Evolutionary conservation across 2,888 invertebrate species (phyloP), one percentile per base, ranked within the genome.

Genomic region (Ditula angustiorana): DNA sequence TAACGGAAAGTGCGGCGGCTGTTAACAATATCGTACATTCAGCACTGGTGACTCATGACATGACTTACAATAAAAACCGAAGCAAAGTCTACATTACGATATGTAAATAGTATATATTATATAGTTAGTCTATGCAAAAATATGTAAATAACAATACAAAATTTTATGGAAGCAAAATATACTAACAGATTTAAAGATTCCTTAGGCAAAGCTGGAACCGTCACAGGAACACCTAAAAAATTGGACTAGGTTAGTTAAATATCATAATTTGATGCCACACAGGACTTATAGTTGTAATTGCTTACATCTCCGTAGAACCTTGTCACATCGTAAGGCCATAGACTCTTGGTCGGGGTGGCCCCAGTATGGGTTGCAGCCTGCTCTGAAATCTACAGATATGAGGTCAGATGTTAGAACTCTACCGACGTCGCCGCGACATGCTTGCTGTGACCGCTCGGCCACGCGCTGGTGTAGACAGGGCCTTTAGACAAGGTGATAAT

Each of bases 361-460:
- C 88, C 84, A 86, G 69, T 92, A 92, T 0, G 89, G 90, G 67
- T 92, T 92, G 72, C 92, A 92, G 41, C 92, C 92, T 0, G 91
- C 92, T 68, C 92, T 81, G 76, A 92, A 91, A 83, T 92, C 92
- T 92, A 53, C 26, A 21, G 21, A 52, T 55, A 62, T 60, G 1
- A n/a, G n/a, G 16, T 11, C 16, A 23, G 13, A 13, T n/a, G n/a
- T n/a, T 10, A 5, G 26, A 26, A 26, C 4, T 26, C 26, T 26
- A 26, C 5, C 4, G 5, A 26, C 3, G 26, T 26, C 4, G 4
- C 26, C 26, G 5, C 26, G 26, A 26, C 3, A 3, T 26, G 26
- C 26, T 5, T 5, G 26, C 5, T 26, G 19, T 5, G 49, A 24
- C 21, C 2, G n/a, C 26, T n/a, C 11, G 11, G 11, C 5, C n/a